Conservation (phyloP, 1,140 invertebrate genomes). For the Aphaenogaster ashmeadi region DNA sequence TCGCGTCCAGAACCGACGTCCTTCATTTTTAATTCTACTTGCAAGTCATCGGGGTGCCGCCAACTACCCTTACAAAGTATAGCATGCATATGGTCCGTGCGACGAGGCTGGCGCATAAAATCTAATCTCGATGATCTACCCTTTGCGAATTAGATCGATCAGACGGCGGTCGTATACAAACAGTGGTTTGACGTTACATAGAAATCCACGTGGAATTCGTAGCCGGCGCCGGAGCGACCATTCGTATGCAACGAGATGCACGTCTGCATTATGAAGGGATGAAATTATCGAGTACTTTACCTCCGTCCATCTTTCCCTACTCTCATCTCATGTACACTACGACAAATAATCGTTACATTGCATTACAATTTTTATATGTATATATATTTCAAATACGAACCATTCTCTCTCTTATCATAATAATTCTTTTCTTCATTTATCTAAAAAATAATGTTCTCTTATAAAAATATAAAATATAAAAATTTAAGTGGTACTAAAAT, state of each 20-base stretch:
- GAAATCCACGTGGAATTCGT: constrained; percentile 68
- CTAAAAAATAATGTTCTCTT: neutral
- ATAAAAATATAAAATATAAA: neutral
- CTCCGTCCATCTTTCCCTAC: constrained; percentile 36
- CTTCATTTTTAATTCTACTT: constrained; percentile 56
- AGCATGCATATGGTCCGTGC: constrained; percentile 73
- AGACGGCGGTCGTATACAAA: constrained; percentile 67
- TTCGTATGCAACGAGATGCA: constrained; percentile 53
- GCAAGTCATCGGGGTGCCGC: constrained; percentile 18
- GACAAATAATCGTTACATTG: constrained; percentile 18
- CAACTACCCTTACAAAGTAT: constrained; percentile 64
- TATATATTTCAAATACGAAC: neutral
- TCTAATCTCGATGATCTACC: constrained; percentile 76
- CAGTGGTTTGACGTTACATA: constrained; percentile 75
- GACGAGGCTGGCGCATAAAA: constrained; percentile 66
- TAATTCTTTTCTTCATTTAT: neutral
- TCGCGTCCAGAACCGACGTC: neutral
- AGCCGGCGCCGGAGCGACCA: constrained; percentile 27
- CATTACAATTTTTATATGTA: neutral
- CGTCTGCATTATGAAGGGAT: constrained; percentile 64
- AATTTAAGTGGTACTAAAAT: neutral
- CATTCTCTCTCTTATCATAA: neutral
- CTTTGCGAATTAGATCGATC: constrained; percentile 75
- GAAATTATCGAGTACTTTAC: constrained; percentile 61
- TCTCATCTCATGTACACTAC: neutral